Evolutionary conservation across 2,113 vertebrate genomes (phyloP), one percentile per base, ranked within the genome.

Genomic region (Thunnus maccoyii): DNA sequence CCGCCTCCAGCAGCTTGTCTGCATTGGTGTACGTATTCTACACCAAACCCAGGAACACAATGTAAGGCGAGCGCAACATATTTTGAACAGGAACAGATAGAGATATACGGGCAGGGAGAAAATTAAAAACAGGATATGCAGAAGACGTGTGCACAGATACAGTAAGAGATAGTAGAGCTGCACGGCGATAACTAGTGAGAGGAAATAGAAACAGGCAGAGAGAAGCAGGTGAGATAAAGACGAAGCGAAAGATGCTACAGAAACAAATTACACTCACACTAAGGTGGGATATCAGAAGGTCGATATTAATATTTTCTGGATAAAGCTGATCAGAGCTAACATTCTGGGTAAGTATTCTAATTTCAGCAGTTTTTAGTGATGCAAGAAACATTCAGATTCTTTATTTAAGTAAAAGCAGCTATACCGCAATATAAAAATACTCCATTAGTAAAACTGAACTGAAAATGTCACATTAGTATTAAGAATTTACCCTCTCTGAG

Each of bases 21-120:
- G 98, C 98, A 1, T 99, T 99, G 78, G 98, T 99, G 10, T 99
- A 99, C 0, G 98, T 99, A 89, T 99, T 99, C 98, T 99, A 81
- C 68, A 44, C 44, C 1, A 6, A 5, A 60, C 18, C 47, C 15
- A 15, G 41, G 57, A 22, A 41, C 60, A 54, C 18, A 17, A 64
- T 18, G 27, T 13, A 32, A 77, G 51, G 22, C 8, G 2, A 72
- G 16, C 15, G 1, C 66, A 60, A 66, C 12, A 41, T 50, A 66
- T 80, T 54, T 12, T 15, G 6, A 52, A 41, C 27, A 41, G 0
- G 10, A 12, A 58, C 20, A 22, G 30, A 76, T 14, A 78, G 44
- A 71, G 20, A 75, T 2, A 68, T 0, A 44, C 0, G 32, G 17
- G 47, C 47, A 44, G 18, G 3, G 16, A 54, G 16, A 69, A 51